Conservation (phyloP, 2,888 invertebrate species). For the Hirtodrosophila confusa region DNA sequence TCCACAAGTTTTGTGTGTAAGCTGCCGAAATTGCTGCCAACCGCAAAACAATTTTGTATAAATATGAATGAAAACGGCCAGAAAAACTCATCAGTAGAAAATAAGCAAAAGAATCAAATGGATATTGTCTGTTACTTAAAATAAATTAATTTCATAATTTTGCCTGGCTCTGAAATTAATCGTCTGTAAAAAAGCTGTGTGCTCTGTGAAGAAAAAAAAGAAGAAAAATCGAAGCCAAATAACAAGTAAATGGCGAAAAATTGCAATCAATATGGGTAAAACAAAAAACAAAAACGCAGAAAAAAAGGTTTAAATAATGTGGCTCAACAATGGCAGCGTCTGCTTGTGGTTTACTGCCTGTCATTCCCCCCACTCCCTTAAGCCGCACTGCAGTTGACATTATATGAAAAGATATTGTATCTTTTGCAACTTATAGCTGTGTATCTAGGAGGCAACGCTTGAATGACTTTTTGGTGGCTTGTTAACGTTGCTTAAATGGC, state of each 20-base stretch:
- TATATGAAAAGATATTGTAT: constrained; percentile 47
- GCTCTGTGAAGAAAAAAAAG: constrained; percentile 24
- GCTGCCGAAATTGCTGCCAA: constrained; percentile 53
- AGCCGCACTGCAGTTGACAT: constrained; percentile 48
- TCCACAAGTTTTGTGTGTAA: background rate
- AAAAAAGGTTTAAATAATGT: constrained; percentile 46
- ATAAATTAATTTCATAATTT: constrained; percentile 69
- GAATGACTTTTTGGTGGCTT: constrained; percentile 49
- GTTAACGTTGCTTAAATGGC: constrained; percentile 43
- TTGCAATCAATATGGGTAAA: constrained; percentile 67
- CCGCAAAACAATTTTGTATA: constrained; percentile 72
- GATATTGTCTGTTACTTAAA: constrained; percentile 51
- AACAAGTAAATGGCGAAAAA: constrained; percentile 52
- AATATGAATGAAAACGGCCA: constrained; percentile 43
- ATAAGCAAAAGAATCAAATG: constrained; percentile 4
- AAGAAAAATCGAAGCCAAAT: constrained; percentile 35
- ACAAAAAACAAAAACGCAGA: too few species aligned
- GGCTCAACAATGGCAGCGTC: constrained; percentile 45
- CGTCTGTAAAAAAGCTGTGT: constrained; percentile 35
- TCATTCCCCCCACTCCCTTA: background rate
- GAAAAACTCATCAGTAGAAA: constrained; percentile 46
- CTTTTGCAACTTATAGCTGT: constrained; percentile 45
- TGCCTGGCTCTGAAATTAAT: constrained; percentile 52
- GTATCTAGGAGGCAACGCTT: constrained; percentile 51
- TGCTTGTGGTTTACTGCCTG: constrained; percentile 45